phyloP scores from a whole-genome alignment of 2,113 vertebrate species.

The Gallinago media region DNA sequence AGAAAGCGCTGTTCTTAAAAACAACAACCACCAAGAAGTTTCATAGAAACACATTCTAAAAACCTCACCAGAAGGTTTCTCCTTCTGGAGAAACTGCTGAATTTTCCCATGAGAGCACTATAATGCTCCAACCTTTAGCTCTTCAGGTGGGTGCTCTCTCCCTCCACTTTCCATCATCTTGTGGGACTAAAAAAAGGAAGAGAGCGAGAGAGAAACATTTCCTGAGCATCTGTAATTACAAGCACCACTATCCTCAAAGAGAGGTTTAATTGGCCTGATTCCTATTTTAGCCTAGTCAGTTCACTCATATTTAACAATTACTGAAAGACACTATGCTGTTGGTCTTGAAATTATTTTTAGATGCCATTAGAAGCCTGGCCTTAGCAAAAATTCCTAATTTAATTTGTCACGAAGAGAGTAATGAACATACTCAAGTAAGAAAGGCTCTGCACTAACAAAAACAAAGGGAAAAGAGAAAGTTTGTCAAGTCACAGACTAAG shows the following conservation, averaged over 20 bases:
- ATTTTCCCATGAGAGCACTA: not conserved
- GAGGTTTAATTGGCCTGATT: slow-evolving; percentile 28
- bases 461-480: not conserved
- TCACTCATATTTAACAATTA: slow-evolving; percentile 4
- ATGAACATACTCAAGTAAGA: not conserved
- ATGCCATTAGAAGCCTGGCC: not conserved
- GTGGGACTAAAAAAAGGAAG: not conserved
- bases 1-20: not conserved
- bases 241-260: not conserved
- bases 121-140: not conserved
- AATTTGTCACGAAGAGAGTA: not conserved
- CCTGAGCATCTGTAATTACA: slow-evolving; percentile 15
- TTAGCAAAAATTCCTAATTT: not conserved
- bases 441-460: not conserved
- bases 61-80: not conserved
- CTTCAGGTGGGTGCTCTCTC: not conserved
- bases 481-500: not conserved
- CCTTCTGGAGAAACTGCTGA: not conserved
- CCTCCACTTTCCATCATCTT: not conserved
- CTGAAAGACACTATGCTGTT: not conserved
- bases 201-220: not conserved
- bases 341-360: slow-evolving; percentile 41
- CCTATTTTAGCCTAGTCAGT: slow-evolving; percentile 34
- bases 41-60: not conserved
- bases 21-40: not conserved